phyloP scores from a whole-genome alignment of 2,797 vertebrate genomes.

The Cossypha niveicapilla region DNA sequence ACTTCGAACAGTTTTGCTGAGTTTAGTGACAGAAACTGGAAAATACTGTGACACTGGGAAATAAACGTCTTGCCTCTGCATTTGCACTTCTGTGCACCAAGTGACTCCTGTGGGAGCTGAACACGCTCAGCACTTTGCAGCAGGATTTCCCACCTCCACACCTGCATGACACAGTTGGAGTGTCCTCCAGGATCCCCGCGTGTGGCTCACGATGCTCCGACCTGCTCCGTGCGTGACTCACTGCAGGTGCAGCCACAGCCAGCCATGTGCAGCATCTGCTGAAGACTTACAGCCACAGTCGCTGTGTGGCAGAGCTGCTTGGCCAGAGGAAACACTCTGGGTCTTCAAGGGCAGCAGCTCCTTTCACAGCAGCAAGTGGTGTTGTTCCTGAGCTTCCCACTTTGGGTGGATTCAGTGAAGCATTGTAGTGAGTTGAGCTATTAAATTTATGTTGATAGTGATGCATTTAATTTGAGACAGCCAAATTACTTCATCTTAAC shows the following conservation, averaged over 20 bases:
- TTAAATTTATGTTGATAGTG: not conserved
- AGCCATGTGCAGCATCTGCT: rapidly evolving
- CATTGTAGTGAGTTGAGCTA: not conserved
- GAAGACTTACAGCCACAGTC: rapidly evolving
- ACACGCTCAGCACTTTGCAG: not conserved
- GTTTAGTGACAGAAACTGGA: not conserved
- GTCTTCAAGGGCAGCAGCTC: not conserved
- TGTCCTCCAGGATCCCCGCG: rapidly evolving
- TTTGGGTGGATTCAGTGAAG: not conserved
- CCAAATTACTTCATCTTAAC: not conserved
- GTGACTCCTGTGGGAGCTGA: not conserved
- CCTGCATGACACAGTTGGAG: not conserved
- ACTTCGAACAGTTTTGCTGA: not conserved
- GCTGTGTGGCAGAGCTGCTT: not conserved
- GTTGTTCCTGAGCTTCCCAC: not conserved
- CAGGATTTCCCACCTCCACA: not conserved
- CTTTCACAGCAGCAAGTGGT: not conserved
- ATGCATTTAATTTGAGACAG: not conserved
- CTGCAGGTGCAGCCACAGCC: not conserved
- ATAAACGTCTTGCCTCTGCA: not conserved
- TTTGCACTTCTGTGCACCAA: not conserved
- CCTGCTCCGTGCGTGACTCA: rapidly evolving
- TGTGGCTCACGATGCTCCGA: not conserved
- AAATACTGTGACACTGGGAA: not conserved
- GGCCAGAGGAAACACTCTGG: not conserved